Evolutionary conservation across 2,797 vertebrate genomes (phyloP), one percentile per base, ranked within the genome.

Genomic region (Aselliscus stoliczkanus): DNA sequence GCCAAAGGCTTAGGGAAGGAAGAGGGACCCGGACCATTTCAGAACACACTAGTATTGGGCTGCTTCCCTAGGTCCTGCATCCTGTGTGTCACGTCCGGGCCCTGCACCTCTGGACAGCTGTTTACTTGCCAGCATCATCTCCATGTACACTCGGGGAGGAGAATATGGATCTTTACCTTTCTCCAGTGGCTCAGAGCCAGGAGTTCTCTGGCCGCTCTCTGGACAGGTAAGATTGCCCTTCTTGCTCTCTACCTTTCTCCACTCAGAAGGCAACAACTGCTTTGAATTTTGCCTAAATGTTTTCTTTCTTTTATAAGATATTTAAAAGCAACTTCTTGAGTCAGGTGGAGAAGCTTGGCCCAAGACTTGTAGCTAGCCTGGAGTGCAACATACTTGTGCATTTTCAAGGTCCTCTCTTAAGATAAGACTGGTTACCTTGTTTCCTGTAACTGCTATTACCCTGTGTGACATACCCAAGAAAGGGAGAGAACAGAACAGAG

Each of bases 51-150:
- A 21, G 15, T 31, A 5, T 29, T 62, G 65, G 25, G 21, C 2
- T 69, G 18, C 91, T 82, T 77, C 81, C 39, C 9, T 98, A 99
- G 99, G 99, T 99, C 97, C 98, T 99, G 97, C 99, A 99, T 97
- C 99, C 99, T 0, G 99, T 99, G 96, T 99, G 99, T 98, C 99
- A 99, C 4, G 99, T 99, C 25, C 99, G 99, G 7, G 99, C 99
- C 0, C 98, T 99, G 88, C 99, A 99, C 89, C 98, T 99, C 97
- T 99, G 99, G 99, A 99, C 99, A 34, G 99, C 99, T 0, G 99
- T 99, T n/a, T 99, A 99, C 97, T 98, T 99, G 95, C 99, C 99
- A 23, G 99, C 99, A 3, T 99, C 99, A 10, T 99, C 99, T 0
- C 99, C 99, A 0, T 99, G 99, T 97, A 99, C 99, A 0, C 99